Conservation (phyloP, 2,888 invertebrate species). For the Scaptomyza flava region DNA sequence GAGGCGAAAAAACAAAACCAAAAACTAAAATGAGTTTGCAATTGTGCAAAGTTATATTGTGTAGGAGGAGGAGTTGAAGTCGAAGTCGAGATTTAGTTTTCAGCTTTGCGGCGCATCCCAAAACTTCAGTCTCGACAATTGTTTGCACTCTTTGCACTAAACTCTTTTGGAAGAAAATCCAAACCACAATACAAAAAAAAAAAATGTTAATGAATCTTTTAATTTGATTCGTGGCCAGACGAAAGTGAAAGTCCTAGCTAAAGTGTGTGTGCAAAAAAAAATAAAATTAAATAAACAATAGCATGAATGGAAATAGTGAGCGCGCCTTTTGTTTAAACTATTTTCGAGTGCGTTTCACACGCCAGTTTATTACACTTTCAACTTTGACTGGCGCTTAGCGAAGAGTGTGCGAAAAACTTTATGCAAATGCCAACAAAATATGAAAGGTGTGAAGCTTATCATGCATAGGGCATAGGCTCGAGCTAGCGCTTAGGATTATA, state of each 20-base stretch:
- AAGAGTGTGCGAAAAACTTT: slow-evolving; percentile 44
- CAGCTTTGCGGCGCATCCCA: slow-evolving; percentile 5
- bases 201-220: slow-evolving; percentile 67
- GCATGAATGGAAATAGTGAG: slow-evolving; percentile 47
- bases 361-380: slow-evolving; percentile 74
- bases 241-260: slow-evolving; percentile 62
- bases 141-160: slow-evolving; percentile 40
- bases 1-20: slow-evolving; percentile 1
- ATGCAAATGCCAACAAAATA: slow-evolving; percentile 30
- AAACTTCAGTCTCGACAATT: slow-evolving; percentile 33
- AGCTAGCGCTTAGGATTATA: neutral
- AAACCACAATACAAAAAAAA: slow-evolving; percentile 15
- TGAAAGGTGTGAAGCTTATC: slow-evolving; percentile 47
- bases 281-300: neutral
- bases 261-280: slow-evolving; percentile 38
- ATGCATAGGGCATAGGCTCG: neutral
- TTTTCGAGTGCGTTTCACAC: slow-evolving; percentile 61
- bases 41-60: slow-evolving; percentile 49
- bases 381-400: slow-evolving; percentile 52
- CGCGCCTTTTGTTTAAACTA: slow-evolving; percentile 58
- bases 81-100: slow-evolving; percentile 19
- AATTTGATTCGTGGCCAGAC: slow-evolving; percentile 37
- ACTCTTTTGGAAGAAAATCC: slow-evolving; percentile 25
- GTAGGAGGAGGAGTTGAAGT: slow-evolving; percentile 46
- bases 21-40: slow-evolving; percentile 41